Conservation (phyloP, 2,888 invertebrate species). For the Tortricodes alternella region DNA sequence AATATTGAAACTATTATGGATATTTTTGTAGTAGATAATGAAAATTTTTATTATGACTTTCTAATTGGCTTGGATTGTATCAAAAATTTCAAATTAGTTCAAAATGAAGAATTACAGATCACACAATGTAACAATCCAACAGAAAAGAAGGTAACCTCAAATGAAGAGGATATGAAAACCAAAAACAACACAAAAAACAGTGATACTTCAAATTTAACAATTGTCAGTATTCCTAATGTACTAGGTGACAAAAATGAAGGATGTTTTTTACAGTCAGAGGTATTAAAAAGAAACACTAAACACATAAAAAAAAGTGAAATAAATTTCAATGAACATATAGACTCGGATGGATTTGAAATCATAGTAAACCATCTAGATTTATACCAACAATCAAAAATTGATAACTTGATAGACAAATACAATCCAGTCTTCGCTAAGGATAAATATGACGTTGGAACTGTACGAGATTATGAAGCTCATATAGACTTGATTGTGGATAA, state of each 20-base stretch:
- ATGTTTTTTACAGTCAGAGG: not conserved
- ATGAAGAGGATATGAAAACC: no score
- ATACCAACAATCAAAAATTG: slow-evolving; percentile 20
- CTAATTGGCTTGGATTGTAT: slow-evolving; percentile 32
- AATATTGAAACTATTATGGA: slow-evolving; percentile 34
- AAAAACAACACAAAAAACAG: no score
- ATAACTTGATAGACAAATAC: not conserved
- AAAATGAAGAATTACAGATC: slow-evolving; percentile 30
- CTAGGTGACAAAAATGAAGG: slow-evolving; percentile 5
- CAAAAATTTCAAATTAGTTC: slow-evolving; percentile 27
- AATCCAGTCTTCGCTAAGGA: slow-evolving; percentile 33
- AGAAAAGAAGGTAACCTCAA: no score
- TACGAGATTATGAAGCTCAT: slow-evolving; percentile 21
- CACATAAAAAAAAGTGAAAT: not conserved
- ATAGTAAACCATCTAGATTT: slow-evolving; percentile 11
- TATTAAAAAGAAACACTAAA: not conserved
- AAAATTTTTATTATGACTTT: slow-evolving; percentile 30
- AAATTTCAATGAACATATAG: slow-evolving; percentile 19
- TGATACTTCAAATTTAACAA: not conserved
- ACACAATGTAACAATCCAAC: not conserved
- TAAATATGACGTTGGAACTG: slow-evolving; percentile 35
- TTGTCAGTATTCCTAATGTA: slow-evolving; percentile 21
- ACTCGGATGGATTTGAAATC: slow-evolving; percentile 1
- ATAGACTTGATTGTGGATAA: slow-evolving; percentile 23
- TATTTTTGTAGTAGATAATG: slow-evolving; percentile 28